Percentiles rank a stretch among this genome's conserved stretches.
Conservation (phyloP, 2,888 invertebrate species). For the Agrilus mali region DNA sequence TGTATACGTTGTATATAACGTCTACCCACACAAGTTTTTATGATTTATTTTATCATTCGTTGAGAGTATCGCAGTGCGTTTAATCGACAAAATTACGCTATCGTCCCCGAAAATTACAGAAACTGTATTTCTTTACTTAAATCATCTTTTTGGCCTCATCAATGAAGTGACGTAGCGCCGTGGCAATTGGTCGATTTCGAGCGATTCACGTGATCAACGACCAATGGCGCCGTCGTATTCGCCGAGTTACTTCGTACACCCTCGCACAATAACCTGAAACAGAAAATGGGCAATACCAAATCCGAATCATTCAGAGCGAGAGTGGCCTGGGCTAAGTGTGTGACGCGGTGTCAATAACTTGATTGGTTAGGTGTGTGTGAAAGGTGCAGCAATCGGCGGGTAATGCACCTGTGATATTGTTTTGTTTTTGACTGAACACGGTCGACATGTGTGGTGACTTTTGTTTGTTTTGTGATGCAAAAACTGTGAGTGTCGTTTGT, state of each 20-base stretch:
- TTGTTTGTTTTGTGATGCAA: conserved; percentile 10
- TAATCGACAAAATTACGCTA: too few species aligned
- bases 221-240: conserved; percentile 25
- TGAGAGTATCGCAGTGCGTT: too few species aligned
- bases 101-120: too few species aligned
- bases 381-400: neutral
- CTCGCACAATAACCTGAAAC: conserved; percentile 12
- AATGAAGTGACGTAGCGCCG: conserved; percentile 40
- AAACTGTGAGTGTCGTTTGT: conserved; percentile 12
- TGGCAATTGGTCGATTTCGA: conserved; percentile 26
- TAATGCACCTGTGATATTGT: neutral
- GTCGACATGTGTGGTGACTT: neutral
- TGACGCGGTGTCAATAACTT: conserved; percentile 13
- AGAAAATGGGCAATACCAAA: neutral
- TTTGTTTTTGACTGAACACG: conserved; percentile 10
- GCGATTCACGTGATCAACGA: conserved; percentile 31
- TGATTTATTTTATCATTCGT: too few species aligned
- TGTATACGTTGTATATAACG: too few species aligned
- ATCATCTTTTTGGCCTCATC: conserved; percentile 21
- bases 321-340: neutral
- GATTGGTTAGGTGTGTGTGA: conserved; percentile 3
- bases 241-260: conserved; percentile 23
- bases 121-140: too few species aligned
- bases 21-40: too few species aligned
- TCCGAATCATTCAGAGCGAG: neutral